phyloP scores from a whole-genome alignment of 2,113 vertebrate genomes.

The Myodes glareolus region DNA sequence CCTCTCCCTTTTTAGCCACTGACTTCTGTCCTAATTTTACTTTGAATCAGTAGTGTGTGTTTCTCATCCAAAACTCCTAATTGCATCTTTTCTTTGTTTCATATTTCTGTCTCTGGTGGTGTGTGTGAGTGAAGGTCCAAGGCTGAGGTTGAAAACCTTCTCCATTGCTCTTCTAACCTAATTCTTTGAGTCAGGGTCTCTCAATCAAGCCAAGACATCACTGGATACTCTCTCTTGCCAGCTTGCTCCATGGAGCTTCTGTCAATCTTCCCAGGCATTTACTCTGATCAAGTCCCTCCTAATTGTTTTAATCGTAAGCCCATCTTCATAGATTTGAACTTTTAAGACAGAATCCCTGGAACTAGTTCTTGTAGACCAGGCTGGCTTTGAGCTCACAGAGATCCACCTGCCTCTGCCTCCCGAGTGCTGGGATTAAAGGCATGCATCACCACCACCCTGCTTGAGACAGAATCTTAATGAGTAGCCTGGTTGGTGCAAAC shows the following conservation, averaged over 20 bases:
- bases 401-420: neutral
- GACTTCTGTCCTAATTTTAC: neutral
- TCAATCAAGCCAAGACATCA: neutral
- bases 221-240: too few species aligned
- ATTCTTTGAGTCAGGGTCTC: neutral
- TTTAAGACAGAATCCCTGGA: neutral
- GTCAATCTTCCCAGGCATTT: neutral
- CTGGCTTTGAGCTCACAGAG: neutral
- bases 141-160: neutral
- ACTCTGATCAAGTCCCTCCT: neutral
- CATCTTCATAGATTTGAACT: neutral
- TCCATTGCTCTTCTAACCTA: neutral
- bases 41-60: neutral
- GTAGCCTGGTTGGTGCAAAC: neutral
- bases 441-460: rapidly evolving
- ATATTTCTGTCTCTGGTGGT: neutral
- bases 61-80: neutral
- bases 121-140: neutral
- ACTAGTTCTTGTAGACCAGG: too few species aligned
- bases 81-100: neutral
- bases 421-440: neutral
- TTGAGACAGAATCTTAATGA: too few species aligned
- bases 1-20: neutral
- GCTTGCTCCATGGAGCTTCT: neutral
- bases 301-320: neutral